Base-by-base conservation (phyloP, 2,888 invertebrate species). In the Hermaeophaga mercurialis region DNA sequence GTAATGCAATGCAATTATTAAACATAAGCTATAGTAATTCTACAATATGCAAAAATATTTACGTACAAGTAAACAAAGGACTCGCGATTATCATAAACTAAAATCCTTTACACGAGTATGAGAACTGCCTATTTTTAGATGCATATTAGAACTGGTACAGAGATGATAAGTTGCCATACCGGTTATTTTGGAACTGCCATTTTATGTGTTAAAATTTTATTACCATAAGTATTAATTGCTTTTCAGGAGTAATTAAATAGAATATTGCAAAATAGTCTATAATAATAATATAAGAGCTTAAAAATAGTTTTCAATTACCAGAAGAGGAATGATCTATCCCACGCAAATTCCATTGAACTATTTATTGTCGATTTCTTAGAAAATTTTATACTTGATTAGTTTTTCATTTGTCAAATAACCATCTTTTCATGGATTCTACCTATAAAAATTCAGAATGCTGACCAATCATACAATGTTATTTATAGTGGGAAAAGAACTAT, bases 41-140 rank as follows among this genome's bases (percentile, higher is more conserved):
- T n/a, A n/a, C 48, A 58, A 54, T 54, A 48, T 54, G 57, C 48
- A 44, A 57, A 48, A 54, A 54, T 58, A 49, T 58, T 58, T 54
- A 48, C 54, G 39, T 45, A 57, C 31, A 50, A 46, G 46, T 56
- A 47, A 50, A 56, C 56, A 52, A 50, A 52, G 43, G 36, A 54
- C 28, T 36, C 44, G 38, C 15, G 19, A 58, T 58, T 49, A 49
- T 54, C 15, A 54, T 58, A 54, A 58, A 54, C 44, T 54, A 53
- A 54, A 48, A 54, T 49, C 44, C 44, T 58, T 43, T 45, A 39
- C 54, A 43, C 45, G 34, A 45, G 36, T 44, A 39, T 36, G 53
- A 54, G 34, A 19, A 31, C 49, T n/a, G n/a, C n/a, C n/a, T 58
- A 54, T 49, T 49, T 49, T 49, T 58, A 58, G 54, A 49, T 26